Evolutionary conservation across 2,888 invertebrate species (phyloP), one percentile per base, ranked within the genome.

Genomic region (Perizoma affinitatum): DNA sequence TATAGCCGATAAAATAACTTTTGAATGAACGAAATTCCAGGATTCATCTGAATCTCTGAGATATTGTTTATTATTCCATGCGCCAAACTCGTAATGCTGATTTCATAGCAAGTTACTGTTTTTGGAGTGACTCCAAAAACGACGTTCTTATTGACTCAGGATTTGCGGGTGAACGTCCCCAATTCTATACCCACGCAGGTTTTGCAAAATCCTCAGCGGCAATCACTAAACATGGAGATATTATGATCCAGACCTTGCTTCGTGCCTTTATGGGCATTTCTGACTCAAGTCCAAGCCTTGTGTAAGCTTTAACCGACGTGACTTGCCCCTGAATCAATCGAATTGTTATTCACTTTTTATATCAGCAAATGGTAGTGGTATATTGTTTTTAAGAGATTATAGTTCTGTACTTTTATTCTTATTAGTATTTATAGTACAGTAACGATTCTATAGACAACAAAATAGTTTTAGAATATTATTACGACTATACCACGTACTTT

Each of bases 101-200:
- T 63, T 63, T 60, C 59, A 61, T 65, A 61, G 51, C 79, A 78
- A 71, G 71, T 76, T 79, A 73, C 84, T 79, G 77, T 76, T 82
- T 88, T 87, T 88, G 89, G 88, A 84, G 66, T 75, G 78, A 73
- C 74, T 84, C 84, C 88, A 86, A 86, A 79, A 73, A 59, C 63
- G 70, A 66, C 71, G 73, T 62, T 69, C 64, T 69, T 69, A 74
- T 84, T 82, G 66, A 86, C 79, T 84, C 85, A 86, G 83, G 75
- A 70, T 73, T 74, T 71, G 61, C 78, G 78, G 88, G 85, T 89
- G 85, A 89, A 90, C 76, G 88, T 72, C 84, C 88, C 77, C 70
- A 71, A 69, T 61, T 50, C 48, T 61, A 65, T 73, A 61, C 90
- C 90, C 84, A 90, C 90, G 85, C 86, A 62, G 61, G 59, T 70